Percentiles rank a stretch among this genome's conserved stretches.
phyloP scores from a whole-genome alignment of 2,888 invertebrate species.

The Eristalis intricaria region DNA sequence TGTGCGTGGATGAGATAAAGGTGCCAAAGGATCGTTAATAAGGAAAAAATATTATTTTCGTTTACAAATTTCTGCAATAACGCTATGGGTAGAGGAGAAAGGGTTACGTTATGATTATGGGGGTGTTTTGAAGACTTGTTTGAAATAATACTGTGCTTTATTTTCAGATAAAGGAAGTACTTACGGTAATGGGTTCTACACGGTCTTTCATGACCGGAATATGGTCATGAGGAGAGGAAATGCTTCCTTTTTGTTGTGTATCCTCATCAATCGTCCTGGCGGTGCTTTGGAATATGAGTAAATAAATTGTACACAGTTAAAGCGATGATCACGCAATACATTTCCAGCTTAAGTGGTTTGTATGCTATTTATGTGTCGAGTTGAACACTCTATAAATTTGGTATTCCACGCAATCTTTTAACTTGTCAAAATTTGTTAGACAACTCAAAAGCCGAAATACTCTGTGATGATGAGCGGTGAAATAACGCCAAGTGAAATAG shows the following conservation, averaged over 20 bases:
- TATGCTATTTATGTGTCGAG: too few relatives aligned
- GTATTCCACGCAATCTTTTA: too few relatives aligned
- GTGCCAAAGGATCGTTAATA: conserved; percentile 13
- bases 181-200: conserved; percentile 22
- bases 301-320: not conserved
- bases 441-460: too few relatives aligned
- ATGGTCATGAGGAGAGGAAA: conserved; percentile 1
- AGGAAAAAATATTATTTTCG: conserved; percentile 42
- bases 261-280: conserved; percentile 1
- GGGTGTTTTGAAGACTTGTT: not conserved
- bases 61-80: conserved; percentile 30
- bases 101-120: not conserved
- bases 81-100: not conserved
- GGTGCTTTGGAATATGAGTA: not conserved
- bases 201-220: conserved; percentile 15
- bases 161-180: conserved; percentile 30
- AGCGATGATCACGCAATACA: not conserved
- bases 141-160: conserved; percentile 12
- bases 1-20: conserved; percentile 26
- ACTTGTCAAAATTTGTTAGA: too few relatives aligned
- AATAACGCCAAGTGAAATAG: too few relatives aligned
- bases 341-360: not conserved
- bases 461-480: too few relatives aligned
- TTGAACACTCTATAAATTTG: too few relatives aligned
- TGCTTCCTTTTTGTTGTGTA: not conserved